Evolutionary conservation across 2,888 invertebrate genomes (phyloP).

Genomic region (Eledona agricola): DNA sequence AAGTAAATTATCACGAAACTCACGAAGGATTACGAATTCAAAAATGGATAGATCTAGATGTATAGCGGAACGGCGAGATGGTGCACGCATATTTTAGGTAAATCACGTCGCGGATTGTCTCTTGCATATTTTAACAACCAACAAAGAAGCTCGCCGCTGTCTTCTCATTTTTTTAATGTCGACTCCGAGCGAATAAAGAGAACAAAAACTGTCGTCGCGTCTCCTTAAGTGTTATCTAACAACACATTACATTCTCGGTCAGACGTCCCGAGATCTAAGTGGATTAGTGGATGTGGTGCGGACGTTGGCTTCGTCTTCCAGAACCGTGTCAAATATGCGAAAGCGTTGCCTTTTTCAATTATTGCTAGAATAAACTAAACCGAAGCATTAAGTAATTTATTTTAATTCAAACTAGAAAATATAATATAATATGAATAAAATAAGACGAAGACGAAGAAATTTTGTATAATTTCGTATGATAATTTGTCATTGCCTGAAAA

Average conservation of each 20-base stretch:
- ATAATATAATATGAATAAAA: too few species aligned
- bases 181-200: conserved; percentile 9
- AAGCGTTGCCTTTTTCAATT: too few species aligned
- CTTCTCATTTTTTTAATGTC: conserved; percentile 21
- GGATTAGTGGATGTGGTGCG: conserved; percentile 32
- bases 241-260: conserved; percentile 36
- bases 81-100: conserved; percentile 25
- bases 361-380: too few species aligned
- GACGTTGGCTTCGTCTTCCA: conserved; percentile 18
- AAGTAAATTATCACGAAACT: conserved; percentile 15
- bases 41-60: neutral
- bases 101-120: conserved; percentile 24
- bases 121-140: conserved; percentile 24
- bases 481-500: too few species aligned
- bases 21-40: neutral
- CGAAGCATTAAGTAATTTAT: too few species aligned
- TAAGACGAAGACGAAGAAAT: too few species aligned
- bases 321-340: too few species aligned
- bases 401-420: too few species aligned
- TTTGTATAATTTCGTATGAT: too few species aligned
- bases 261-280: conserved; percentile 33
- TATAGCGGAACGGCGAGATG: conserved; percentile 1
- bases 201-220: conserved; percentile 33
- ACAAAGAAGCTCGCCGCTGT: conserved; percentile 25
- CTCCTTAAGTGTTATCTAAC: conserved; percentile 38